Conservation (phyloP, 2,888 invertebrate species). For the Timandra comae region DNA sequence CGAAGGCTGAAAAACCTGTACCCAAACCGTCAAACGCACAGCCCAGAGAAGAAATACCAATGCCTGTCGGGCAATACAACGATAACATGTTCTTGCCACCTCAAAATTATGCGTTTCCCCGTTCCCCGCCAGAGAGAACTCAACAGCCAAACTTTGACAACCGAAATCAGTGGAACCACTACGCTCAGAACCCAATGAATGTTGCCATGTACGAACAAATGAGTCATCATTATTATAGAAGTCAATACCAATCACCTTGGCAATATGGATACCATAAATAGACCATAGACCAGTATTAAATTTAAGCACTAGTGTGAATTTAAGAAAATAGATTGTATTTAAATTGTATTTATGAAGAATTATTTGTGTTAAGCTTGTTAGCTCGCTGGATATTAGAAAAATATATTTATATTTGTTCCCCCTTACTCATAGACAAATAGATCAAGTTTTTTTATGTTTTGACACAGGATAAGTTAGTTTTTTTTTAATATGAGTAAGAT, state of each 20-base stretch:
- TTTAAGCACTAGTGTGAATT: too few species aligned
- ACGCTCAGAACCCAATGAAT: slow-evolving; percentile 23
- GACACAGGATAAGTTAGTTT: too few species aligned
- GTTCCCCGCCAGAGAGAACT: slow-evolving; percentile 14
- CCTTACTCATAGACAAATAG: too few species aligned
- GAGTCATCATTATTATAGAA: slow-evolving; percentile 46
- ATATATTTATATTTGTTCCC: too few species aligned
- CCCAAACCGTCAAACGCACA: slow-evolving; percentile 7
- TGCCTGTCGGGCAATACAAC: slow-evolving; percentile 61
- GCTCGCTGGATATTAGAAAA: too few species aligned
- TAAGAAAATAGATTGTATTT: too few species aligned
- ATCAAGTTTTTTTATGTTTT: too few species aligned
- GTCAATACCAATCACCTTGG: slow-evolving; percentile 60
- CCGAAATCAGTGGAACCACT: slow-evolving; percentile 36
- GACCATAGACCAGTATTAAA: too few species aligned
- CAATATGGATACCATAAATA: slow-evolving; percentile 46
- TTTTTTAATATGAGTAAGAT: too few species aligned
- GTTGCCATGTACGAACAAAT: slow-evolving; percentile 37
- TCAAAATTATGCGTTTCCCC: slow-evolving; percentile 6
- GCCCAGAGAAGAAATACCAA: slow-evolving; percentile 19
- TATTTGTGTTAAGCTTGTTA: too few species aligned
- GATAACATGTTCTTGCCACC: slow-evolving; percentile 51
- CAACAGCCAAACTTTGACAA: slow-evolving; percentile 4
- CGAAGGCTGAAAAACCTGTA: neutral
- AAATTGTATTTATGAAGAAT: too few species aligned